Percentiles rank a stretch among this genome's conserved stretches.
phyloP scores from a whole-genome alignment of 2,113 vertebrate species.

The Xyliphius kryptos region DNA sequence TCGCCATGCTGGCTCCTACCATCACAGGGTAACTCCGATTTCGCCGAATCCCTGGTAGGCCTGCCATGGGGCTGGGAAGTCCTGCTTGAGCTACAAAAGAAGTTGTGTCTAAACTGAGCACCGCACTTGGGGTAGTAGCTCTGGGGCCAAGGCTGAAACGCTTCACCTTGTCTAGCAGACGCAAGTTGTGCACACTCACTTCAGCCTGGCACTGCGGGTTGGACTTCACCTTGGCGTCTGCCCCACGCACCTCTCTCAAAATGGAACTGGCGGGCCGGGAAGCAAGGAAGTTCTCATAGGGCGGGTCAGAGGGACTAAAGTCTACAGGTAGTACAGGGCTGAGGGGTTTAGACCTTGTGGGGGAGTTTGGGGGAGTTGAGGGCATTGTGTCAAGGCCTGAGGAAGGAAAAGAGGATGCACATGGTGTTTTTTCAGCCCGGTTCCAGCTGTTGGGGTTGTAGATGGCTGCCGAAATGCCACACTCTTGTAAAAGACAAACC shows the following conservation, averaged over 20 bases:
- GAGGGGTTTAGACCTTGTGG: constrained; percentile 47
- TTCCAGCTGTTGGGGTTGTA: constrained; percentile 89
- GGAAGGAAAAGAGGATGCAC: constrained; percentile 40
- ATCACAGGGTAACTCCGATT: constrained; percentile 92
- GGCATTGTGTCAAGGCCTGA: constrained; percentile 67
- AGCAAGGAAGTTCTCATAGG: constrained; percentile 85
- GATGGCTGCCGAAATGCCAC: constrained; percentile 85
- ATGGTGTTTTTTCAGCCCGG: constrained; percentile 58
- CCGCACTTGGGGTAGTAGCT: constrained; percentile 53
- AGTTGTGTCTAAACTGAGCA: constrained; percentile 54
- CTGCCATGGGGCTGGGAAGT: constrained; percentile 66
- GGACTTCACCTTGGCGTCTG: constrained; percentile 53
- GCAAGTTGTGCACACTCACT: constrained; percentile 78
- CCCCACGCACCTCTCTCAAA: constrained; percentile 79
- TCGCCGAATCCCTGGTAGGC: constrained; percentile 80
- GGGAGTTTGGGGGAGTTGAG: constrained; percentile 85
- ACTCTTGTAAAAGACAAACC: constrained; percentile 85
- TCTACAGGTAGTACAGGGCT: constrained; percentile 63
- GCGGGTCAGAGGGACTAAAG: constrained; percentile 79
- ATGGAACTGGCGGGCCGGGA: constrained; percentile 92
- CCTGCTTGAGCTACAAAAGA: constrained; percentile 64
- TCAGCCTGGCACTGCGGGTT: constrained; percentile 81
- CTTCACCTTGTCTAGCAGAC: constrained; percentile 92
- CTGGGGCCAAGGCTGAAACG: constrained; percentile 69
- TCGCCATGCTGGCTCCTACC: constrained; percentile 96